Evolutionary conservation across 2,113 vertebrate genomes (phyloP), one percentile per base, ranked within the genome.

Genomic region (Aphyosemion australe): DNA sequence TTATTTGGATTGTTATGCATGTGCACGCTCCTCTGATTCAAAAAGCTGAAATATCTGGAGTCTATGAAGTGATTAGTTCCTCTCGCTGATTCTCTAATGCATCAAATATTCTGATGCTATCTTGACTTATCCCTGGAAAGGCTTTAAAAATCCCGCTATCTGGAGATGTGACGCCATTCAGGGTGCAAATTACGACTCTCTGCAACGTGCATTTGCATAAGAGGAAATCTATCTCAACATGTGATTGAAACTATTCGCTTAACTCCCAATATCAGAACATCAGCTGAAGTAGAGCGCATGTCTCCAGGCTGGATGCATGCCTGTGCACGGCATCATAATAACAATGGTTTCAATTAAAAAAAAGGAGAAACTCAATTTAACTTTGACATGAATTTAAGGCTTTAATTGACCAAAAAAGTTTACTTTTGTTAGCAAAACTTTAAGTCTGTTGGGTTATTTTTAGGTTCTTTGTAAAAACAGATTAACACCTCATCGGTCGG

Each of bases 31-130:
- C 20, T 42, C 58, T 65, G 43, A 72, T 26, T 66, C 48, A 43
- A 48, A 68, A 70, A 72, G 49, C 16, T 7, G 16, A 56, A 71
- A 56, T 51, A 76, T 76, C 55, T 59, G 8, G n/a, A 14, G 21
- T 53, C 21, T 47, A 16, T 46, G 21, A 64, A 61, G 26, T 78
- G 71, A 80, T 87, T 87, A 71, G 74, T 72, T 72, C 42, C 69
- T 26, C 46, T 60, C 19, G 46, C 51, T 63, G 69, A 82, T 62
- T 26, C 56, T 16, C 19, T 32, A 57, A 60, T 48, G 46, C 55
- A 56, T 68, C 58, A 10, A 69, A 43, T 61, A 72, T 74, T 76
- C 62, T 63, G 55, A 56, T 60, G 34, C 51, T 63, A 71, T 79
- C 60, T 60, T 21, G 10, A 64, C 20, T 67, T 47, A 73, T 70